Percentiles rank a stretch among this genome's conserved stretches.
Evolutionary conservation across 2,888 invertebrate species (phyloP).

Genomic region (Apocheima hispidaria): DNA sequence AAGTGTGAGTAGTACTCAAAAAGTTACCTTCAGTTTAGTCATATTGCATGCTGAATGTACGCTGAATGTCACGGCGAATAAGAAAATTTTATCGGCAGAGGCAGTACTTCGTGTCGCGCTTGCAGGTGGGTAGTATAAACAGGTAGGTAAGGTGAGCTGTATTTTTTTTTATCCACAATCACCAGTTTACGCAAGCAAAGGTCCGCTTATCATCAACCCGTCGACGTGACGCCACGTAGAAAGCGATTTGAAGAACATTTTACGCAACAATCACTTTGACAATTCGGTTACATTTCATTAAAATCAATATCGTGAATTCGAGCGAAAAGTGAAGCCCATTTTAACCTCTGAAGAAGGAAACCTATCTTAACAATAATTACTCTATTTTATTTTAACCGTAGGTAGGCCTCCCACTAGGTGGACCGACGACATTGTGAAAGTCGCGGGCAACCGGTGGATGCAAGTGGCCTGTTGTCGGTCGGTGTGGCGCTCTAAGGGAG

Average conservation of each 20-base stretch:
- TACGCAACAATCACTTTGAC: slow-evolving; percentile 65
- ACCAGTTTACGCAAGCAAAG: slow-evolving; percentile 75
- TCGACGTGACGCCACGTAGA: slow-evolving; percentile 72
- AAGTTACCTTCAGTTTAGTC: slow-evolving; percentile 1
- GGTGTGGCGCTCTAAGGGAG: too few species aligned
- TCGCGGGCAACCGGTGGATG: too few species aligned
- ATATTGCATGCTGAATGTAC: slow-evolving; percentile 1
- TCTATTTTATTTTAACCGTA: too few species aligned
- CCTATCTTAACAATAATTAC: slow-evolving; percentile 35
- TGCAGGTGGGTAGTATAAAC: slow-evolving; percentile 38
- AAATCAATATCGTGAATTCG: slow-evolving; percentile 46
- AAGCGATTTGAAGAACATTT: slow-evolving; percentile 78
- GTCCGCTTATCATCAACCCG: slow-evolving; percentile 62
- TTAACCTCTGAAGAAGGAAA: too few species aligned
- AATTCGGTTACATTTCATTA: slow-evolving; percentile 68
- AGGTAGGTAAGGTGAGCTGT: slow-evolving; percentile 49
- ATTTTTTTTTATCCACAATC: slow-evolving; percentile 57
- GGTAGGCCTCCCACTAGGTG: too few species aligned
- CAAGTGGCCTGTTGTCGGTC: too few species aligned
- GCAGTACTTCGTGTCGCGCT: slow-evolving; percentile 41
- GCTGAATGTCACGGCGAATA: slow-evolving; percentile 42
- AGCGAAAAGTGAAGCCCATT: slow-evolving; percentile 35
- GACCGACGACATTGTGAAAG: too few species aligned
- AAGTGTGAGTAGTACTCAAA: too few species aligned
- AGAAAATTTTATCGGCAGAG: slow-evolving; percentile 45